These are phyloP conservation scores for Ceratoteleas bidentatus DNA, from an alignment of 1,140 invertebrate genomes.

Conservation along the genomic window DNA sequence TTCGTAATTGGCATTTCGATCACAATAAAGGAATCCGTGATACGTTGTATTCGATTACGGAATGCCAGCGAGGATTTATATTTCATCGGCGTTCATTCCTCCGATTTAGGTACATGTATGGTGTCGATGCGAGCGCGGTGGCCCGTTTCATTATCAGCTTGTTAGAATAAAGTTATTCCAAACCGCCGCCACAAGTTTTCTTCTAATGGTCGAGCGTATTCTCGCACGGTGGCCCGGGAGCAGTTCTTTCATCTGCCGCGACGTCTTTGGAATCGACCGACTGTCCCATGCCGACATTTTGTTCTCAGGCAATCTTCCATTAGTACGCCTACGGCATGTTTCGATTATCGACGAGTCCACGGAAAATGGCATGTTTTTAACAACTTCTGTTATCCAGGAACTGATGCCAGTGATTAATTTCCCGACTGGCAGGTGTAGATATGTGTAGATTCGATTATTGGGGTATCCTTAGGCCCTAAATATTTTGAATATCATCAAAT, in stretches of 20 bases:
- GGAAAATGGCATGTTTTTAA: conserved; percentile 67
- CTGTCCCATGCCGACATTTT: conserved; percentile 61
- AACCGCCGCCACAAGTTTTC: conserved; percentile 65
- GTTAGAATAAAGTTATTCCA: conserved; percentile 72
- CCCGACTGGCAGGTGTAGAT: conserved; percentile 55
- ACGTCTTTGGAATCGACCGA: conserved; percentile 61
- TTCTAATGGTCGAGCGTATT: conserved; percentile 67
- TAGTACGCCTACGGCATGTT: conserved; percentile 64
- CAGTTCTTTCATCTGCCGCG: conserved; percentile 74
- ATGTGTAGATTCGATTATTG: conserved; percentile 61
- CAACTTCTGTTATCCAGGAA: conserved; percentile 62
- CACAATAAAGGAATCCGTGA: neutral
- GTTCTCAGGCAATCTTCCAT: conserved; percentile 59
- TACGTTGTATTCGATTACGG: neutral
- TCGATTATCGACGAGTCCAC: conserved; percentile 50
- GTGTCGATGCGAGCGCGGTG: conserved; percentile 23
- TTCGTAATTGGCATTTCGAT: too few relatives aligned
- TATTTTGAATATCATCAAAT: conserved; percentile 68
- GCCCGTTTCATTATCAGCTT: conserved; percentile 73
- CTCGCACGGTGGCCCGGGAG: conserved; percentile 72
- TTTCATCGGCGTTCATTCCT: conserved; percentile 3
- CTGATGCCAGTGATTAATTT: conserved; percentile 60
- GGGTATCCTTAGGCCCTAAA: conserved; percentile 60
- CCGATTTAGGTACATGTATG: conserved; percentile 1
- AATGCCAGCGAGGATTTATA: neutral